Percentiles rank a stretch among this genome's conserved stretches.
These are phyloP conservation scores for Takifugu rubripes DNA, from an alignment of 2,797 vertebrate species.

Conservation along the genomic window DNA sequence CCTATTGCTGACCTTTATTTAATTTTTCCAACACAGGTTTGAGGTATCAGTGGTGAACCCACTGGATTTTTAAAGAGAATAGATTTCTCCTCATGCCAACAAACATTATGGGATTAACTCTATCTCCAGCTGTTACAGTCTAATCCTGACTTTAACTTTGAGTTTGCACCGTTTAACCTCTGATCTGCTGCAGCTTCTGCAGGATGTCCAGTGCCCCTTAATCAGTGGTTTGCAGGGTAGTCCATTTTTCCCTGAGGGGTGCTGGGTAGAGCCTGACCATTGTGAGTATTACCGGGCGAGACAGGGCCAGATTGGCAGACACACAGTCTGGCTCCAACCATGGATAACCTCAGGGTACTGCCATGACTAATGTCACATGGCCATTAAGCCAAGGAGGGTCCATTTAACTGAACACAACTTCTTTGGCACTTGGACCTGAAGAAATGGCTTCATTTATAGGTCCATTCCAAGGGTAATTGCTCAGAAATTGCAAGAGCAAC, in stretches of 20 bases:
- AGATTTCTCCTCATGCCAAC: slow-evolving; percentile 41
- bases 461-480: slow-evolving; percentile 48
- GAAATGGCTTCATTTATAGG: slow-evolving; percentile 54
- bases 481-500: slow-evolving; percentile 1
- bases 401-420: slow-evolving; percentile 51
- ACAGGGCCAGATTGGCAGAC: slow-evolving; percentile 49
- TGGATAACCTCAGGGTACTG: slow-evolving; percentile 65
- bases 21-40: background rate
- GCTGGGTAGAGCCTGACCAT: slow-evolving; percentile 35
- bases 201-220: slow-evolving; percentile 54
- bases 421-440: slow-evolving; percentile 51
- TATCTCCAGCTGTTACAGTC: slow-evolving; percentile 40
- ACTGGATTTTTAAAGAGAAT: slow-evolving; percentile 28
- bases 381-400: slow-evolving; percentile 60
- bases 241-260: slow-evolving; percentile 53
- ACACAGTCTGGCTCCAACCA: slow-evolving; percentile 66
- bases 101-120: slow-evolving; percentile 61
- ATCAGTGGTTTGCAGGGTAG: slow-evolving; percentile 51
- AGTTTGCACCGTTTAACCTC: slow-evolving; percentile 50
- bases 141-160: slow-evolving; percentile 52
- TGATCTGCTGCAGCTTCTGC: slow-evolving; percentile 50
- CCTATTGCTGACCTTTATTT: no score
- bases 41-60: slow-evolving; percentile 40
- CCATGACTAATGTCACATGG: slow-evolving; percentile 49
- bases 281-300: slow-evolving; percentile 37